Base-by-base conservation (phyloP, 2,888 invertebrate species). In the Sepiola atlantica region DNA sequence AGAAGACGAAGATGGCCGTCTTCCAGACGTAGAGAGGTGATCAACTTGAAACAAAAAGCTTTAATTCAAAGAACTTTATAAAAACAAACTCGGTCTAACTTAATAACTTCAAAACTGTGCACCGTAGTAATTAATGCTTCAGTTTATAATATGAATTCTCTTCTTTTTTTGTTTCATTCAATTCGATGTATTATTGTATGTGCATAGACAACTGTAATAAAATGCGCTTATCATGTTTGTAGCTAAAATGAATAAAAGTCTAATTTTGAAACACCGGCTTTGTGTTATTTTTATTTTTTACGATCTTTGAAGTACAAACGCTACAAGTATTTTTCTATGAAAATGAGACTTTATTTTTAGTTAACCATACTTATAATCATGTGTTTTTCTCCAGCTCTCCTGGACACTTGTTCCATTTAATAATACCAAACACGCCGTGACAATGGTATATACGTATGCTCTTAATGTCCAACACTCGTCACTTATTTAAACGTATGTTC, bases 181-280 rank as follows among this genome's bases (percentile, higher is more conserved):
- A 4, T 21, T 61, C 28, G 61, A 24, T 77, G 32, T 77, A n/a
- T 77, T 12, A 32, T 24, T 61, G 28, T 61, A 61, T 77, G 77
- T 77, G 77, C n/a, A n/a, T 77, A 77, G 77, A 77, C n/a, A 1
- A n/a, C 18, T 77, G 0, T 77, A 16, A 77, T 21, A 4, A n/a
- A n/a, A 45, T 45, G 1, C 32, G 77, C 77, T 77, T 77, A 77
- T 77, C n/a, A 77, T 77, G 2, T 77, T 77, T 77, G 77, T 77
- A 77, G 77, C n/a, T 77, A n/a, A 77, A n/a, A 77, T n/a, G n/a
- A 77, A 77, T 77, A 77, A 77, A 77, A 77, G n/a, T 77, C n/a
- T n/a, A 77, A 77, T 77, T 77, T 77, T 77, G 77, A 77, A 77
- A 77, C 77, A 77, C 77, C n/a, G 14, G 16, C n/a, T 77, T 77